Base-by-base conservation (phyloP, 2,888 invertebrate genomes). In the Meghimatium bilineatum region DNA sequence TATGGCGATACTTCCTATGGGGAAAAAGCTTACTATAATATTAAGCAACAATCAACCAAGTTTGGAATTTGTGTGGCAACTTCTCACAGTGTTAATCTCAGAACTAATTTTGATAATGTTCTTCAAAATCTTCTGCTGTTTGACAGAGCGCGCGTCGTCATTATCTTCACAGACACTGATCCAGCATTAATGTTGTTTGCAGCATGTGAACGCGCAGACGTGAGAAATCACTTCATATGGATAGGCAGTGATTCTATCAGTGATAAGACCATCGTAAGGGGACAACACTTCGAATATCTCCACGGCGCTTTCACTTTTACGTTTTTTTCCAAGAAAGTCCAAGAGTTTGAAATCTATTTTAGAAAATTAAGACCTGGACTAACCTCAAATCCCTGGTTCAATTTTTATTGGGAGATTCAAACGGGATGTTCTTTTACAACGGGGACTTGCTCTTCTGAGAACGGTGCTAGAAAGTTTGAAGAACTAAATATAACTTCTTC, bases 1-100 rank as follows among this genome's bases (percentile, higher is more conserved):
- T 96, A 96, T 92, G 96, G 96, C 1, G 95, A 96, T 90, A 96
- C 96, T 23, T 87, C 89, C 66, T 91, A 91, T 74, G 91, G 91
- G 14, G 88, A 88, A 72, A 84, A 83, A 14, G 90, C 88, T 0
- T 87, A 86, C 56, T 85, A 87, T 29, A 80, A 84, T n/a, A 83
- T 91, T 8, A 78, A 84, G 36, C 29, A 67, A 20, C n/a, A 86
- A 8, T 87, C 89, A 5, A 26, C 82, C 10, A 34, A 80, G 0
- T 38, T 81, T 32, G 86, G 86, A 0, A 86, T 90, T 38, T 91
- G 91, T 71, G 86, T 90, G 17, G 91, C 88, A 17, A 83, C 85
- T 12, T 69, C 85, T 5, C 80, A 82, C 12, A 81, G 88, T n/a
- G 72, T 86, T 34, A 34, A 49, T 17, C n/a, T 56, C 26, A 63